Evolutionary conservation across 53 echinoderm and acorn worm genomes (phyloP).

Genomic region (Paelopatides confundens): DNA sequence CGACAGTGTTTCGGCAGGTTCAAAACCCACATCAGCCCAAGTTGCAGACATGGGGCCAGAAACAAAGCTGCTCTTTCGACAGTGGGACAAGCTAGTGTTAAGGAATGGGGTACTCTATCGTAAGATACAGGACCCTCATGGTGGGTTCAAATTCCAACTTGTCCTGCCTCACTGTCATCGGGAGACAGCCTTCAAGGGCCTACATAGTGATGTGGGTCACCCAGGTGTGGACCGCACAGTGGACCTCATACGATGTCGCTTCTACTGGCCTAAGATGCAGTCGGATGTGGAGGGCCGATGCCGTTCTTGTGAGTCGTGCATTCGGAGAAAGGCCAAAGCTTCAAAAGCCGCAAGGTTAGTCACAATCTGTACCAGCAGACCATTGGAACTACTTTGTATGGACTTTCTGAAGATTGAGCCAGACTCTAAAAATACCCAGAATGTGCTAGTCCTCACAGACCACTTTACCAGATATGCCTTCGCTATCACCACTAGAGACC

Average conservation of each 20-base stretch:
- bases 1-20: background rate
- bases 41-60: slow-evolving; percentile 12
- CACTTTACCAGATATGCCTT: slow-evolving; percentile 39
- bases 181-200: slow-evolving; percentile 44
- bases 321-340: slow-evolving; percentile 40
- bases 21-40: background rate
- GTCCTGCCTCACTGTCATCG: slow-evolving; percentile 51
- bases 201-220: slow-evolving; percentile 61
- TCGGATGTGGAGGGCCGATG: background rate
- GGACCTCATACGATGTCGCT: slow-evolving; percentile 45
- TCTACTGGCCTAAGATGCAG: slow-evolving; percentile 65
- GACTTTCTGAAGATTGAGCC: slow-evolving; percentile 56
- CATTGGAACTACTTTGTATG: slow-evolving; percentile 60
- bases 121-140: background rate
- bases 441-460: slow-evolving; percentile 39
- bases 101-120: slow-evolving; percentile 57
- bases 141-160: slow-evolving; percentile 38
- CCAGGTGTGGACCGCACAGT: slow-evolving; percentile 48
- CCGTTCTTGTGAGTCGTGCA: slow-evolving; percentile 28
- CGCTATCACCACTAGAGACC: slow-evolving; percentile 47
- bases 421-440: slow-evolving; percentile 25
- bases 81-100: slow-evolving; percentile 52
- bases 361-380: slow-evolving; percentile 42
- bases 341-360: slow-evolving; percentile 22
- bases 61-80: slow-evolving; percentile 27